Percentiles rank a stretch among this genome's conserved stretches.
phyloP scores from a whole-genome alignment of 2,888 invertebrate species.

The Drosophila greeni region DNA sequence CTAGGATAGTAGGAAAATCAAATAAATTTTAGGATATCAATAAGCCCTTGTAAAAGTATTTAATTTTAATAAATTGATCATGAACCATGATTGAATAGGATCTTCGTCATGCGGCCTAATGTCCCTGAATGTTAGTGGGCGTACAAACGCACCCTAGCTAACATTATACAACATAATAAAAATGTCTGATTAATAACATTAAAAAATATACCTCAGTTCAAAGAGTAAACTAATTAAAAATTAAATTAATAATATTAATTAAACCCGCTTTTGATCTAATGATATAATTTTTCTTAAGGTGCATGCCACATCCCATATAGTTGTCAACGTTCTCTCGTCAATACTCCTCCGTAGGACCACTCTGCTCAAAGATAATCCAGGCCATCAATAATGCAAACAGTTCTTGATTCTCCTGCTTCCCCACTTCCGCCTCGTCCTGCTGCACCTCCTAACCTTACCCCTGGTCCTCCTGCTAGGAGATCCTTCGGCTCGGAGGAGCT shows the following conservation, averaged over 20 bases:
- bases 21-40: background rate
- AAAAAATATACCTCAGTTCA: background rate
- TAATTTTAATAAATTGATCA: too few relatives aligned
- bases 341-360: constrained; percentile 41
- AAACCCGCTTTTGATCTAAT: accelerated
- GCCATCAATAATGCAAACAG: constrained; percentile 73
- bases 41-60: too few relatives aligned
- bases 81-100: too few relatives aligned
- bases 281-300: background rate
- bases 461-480: background rate
- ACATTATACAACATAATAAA: too few relatives aligned
- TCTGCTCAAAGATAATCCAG: constrained; percentile 65
- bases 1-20: too few relatives aligned
- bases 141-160: too few relatives aligned
- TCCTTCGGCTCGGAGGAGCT: constrained; percentile 25
- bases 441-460: background rate
- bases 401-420: constrained; percentile 37
- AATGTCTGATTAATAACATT: too few relatives aligned
- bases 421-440: background rate
- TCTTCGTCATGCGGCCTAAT: too few relatives aligned
- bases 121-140: too few relatives aligned
- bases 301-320: constrained; percentile 36
- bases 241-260: too few relatives aligned
- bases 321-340: constrained; percentile 59
- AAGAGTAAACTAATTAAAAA: too few relatives aligned